Evolutionary conservation across 2,113 vertebrate genomes (phyloP).

Genomic region (Channa maculata): DNA sequence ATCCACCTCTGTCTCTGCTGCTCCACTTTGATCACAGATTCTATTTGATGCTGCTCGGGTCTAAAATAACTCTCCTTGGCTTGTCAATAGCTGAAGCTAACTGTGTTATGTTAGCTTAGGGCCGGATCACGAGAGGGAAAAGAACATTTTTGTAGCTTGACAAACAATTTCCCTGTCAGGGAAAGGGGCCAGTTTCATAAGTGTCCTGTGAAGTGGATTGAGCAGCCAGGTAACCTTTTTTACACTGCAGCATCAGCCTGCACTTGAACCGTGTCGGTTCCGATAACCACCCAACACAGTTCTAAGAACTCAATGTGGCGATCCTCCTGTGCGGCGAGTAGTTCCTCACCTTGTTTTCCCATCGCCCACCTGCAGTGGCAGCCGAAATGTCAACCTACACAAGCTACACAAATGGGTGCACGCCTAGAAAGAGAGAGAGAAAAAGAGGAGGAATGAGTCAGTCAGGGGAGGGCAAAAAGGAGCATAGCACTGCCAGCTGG

Average conservation of each 20-base stretch:
- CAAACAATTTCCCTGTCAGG: slow-evolving; percentile 59
- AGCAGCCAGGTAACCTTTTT: slow-evolving; percentile 34
- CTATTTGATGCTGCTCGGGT: slow-evolving; percentile 79
- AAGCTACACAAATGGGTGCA: slow-evolving; percentile 40
- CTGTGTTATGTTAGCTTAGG: slow-evolving; percentile 71
- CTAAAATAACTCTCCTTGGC: slow-evolving; percentile 74
- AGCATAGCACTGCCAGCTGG: slow-evolving; percentile 70
- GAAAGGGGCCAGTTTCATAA: slow-evolving; percentile 26
- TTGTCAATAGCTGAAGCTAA: slow-evolving; percentile 77
- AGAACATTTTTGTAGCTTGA: slow-evolving; percentile 57
- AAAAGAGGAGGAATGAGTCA: slow-evolving; percentile 55
- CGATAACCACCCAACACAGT: slow-evolving; percentile 10
- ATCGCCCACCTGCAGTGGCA: slow-evolving; percentile 51
- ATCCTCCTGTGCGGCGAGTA: slow-evolving; percentile 4
- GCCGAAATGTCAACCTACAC: slow-evolving; percentile 63
- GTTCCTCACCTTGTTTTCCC: slow-evolving; percentile 36
- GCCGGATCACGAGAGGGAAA: slow-evolving; percentile 49
- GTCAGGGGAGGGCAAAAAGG: slow-evolving; percentile 42
- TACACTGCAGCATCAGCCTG: background rate
- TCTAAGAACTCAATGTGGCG: background rate
- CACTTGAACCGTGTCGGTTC: slow-evolving; percentile 14
- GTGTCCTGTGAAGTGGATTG: slow-evolving; percentile 37
- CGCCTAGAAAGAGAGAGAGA: slow-evolving; percentile 45
- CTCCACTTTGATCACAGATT: slow-evolving; percentile 81
- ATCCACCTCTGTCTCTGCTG: slow-evolving; percentile 72